phyloP scores from a whole-genome alignment of 2,113 vertebrate genomes.

The Cyprinodon brontotheroides region DNA sequence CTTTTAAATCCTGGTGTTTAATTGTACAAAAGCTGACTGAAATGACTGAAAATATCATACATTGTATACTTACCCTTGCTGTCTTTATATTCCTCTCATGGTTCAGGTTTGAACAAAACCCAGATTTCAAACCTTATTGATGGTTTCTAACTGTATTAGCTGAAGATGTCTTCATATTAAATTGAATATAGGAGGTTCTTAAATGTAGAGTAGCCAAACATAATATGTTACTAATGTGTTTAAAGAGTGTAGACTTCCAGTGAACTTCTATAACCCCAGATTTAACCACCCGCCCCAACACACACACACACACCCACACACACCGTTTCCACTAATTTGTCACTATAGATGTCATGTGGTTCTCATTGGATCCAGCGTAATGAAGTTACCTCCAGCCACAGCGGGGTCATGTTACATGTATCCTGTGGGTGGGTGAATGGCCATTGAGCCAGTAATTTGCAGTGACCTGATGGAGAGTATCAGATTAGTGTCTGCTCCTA shows the following conservation, averaged over 20 bases:
- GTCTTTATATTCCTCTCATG: too few relatives aligned
- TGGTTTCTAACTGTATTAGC: not conserved
- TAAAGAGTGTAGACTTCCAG: slow-evolving; percentile 57
- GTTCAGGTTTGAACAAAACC: not conserved
- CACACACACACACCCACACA: slow-evolving; percentile 29
- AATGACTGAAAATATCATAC: too few relatives aligned
- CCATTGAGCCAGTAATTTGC: slow-evolving; percentile 23
- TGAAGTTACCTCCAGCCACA: slow-evolving; percentile 50
- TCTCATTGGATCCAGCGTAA: slow-evolving; percentile 57
- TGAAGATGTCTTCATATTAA: slow-evolving; percentile 38
- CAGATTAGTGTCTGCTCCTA: slow-evolving; percentile 38
- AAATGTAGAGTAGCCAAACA: slow-evolving; percentile 56
- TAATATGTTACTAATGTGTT: slow-evolving; percentile 70
- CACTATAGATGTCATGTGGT: slow-evolving; percentile 62
- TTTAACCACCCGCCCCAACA: slow-evolving; percentile 13
- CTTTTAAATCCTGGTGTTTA: too few relatives aligned
- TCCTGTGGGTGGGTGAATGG: slow-evolving; percentile 28
- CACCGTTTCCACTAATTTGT: slow-evolving; percentile 14
- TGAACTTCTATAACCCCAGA: slow-evolving; percentile 57
- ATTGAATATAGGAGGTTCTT: slow-evolving; percentile 19
- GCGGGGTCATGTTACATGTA: slow-evolving; percentile 20
- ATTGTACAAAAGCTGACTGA: too few relatives aligned
- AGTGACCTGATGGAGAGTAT: slow-evolving; percentile 35
- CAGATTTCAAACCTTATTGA: not conserved
- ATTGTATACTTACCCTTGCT: too few relatives aligned